A percentile compares a stretch with the other conserved stretches of the same genome.
These are phyloP conservation scores for Eleginops maclovinus DNA, from an alignment of 2,113 vertebrate species.

Conservation along the genomic window DNA sequence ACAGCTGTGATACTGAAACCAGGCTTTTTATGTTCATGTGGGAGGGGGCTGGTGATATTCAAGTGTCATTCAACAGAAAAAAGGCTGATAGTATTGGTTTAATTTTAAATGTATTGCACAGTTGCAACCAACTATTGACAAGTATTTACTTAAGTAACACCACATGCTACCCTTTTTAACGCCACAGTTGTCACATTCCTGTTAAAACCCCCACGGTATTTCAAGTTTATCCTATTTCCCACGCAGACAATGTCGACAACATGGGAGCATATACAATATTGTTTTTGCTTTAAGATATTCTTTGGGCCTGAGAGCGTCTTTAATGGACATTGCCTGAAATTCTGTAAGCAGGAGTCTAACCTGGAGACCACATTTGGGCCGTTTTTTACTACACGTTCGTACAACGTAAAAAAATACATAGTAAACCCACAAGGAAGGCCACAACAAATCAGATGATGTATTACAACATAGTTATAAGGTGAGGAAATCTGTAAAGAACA, in stretches of 20 bases:
- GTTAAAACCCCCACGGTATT: constrained; percentile 5
- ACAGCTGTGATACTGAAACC: constrained; percentile 84
- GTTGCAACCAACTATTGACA: not conserved
- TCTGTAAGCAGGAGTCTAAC: too few relatives aligned
- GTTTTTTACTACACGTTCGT: not conserved
- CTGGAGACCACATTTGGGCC: not conserved
- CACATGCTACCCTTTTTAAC: constrained; percentile 16
- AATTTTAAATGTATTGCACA: constrained; percentile 33
- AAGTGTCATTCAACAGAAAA: constrained; percentile 67
- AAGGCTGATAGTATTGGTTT: constrained; percentile 53
- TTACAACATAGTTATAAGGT: not conserved
- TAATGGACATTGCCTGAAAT: too few relatives aligned
- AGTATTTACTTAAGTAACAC: not conserved
- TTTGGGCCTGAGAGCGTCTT: too few relatives aligned
- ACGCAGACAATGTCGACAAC: not conserved
- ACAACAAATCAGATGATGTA: not conserved
- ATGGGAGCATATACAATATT: too few relatives aligned
- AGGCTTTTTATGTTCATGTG: constrained; percentile 72
- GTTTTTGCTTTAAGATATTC: too few relatives aligned
- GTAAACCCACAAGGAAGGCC: not conserved
- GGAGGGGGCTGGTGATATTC: constrained; percentile 26
- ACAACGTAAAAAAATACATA: not conserved
- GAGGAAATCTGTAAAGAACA: not conserved
- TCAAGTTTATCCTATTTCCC: constrained; percentile 14
- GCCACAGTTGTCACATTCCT: constrained; percentile 46